A percentile compares a stretch with the other conserved stretches of the same genome.
phyloP scores from a whole-genome alignment of 2,888 invertebrate species.

The Anthrax anthrax region DNA sequence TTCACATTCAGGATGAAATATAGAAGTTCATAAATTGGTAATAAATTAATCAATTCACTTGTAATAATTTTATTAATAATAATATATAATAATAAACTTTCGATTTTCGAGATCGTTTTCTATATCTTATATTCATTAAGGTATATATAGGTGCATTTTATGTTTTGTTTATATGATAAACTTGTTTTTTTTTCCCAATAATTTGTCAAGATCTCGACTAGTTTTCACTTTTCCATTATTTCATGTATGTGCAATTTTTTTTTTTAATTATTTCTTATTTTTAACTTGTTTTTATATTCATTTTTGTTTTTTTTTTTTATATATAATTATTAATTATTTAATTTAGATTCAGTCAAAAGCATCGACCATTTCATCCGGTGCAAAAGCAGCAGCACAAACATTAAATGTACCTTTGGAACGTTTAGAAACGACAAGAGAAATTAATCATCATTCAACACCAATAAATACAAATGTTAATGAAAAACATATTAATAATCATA shows the following conservation, averaged over 20 bases:
- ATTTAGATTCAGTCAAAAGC: conserved; percentile 31
- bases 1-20: no score
- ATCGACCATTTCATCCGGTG: conserved; percentile 32
- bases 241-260: not conserved
- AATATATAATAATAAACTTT: not conserved
- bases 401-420: conserved; percentile 34
- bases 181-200: not conserved
- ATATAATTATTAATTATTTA: not conserved
- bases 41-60: no score
- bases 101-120: not conserved
- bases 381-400: conserved; percentile 33
- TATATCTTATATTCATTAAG: not conserved
- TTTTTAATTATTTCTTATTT: not conserved
- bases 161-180: not conserved
- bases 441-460: conserved; percentile 16
- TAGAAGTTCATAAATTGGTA: no score
- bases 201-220: no score
- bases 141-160: no score
- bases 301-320: not conserved
- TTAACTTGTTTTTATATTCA: no score
- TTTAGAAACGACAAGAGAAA: conserved; percentile 21
- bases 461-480: conserved; percentile 7
- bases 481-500: not conserved
- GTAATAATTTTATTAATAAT: no score
- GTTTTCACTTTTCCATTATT: no score